Base-by-base conservation (phyloP, 2,888 invertebrate genomes). In the Urechis unicinctus region DNA sequence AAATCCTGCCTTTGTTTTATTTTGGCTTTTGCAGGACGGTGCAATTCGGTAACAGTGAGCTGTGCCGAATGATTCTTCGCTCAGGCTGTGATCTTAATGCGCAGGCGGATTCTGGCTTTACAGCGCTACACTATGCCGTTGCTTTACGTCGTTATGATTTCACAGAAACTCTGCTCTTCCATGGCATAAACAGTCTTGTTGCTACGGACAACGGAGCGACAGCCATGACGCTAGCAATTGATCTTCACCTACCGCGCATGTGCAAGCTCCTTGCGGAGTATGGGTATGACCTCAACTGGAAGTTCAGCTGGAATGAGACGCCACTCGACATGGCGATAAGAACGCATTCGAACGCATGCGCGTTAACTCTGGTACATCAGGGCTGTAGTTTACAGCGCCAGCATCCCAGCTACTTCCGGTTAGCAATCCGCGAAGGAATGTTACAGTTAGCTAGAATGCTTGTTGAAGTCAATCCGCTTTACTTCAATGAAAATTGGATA, bases 281-380 rank as follows among this genome's bases (percentile, higher is more conserved):
- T 58, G 74, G 73, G 1, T 73, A 73, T 51, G 66, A 68, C 53
- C 61, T 71, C 51, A 66, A 73, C 61, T 65, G 66, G 53, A 58
- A 59, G 28, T 72, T 68, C 54, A 65, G 62, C 52, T 69, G 69
- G 69, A 67, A 66, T 26, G 72, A 74, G 52, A 70, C 71, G 1
- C 72, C 73, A 0, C 59, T 74, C n/a, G 68, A 70, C 22, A 71
- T 72, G 55, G 72, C 73, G 21, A 68, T 73, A 1, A 65, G 65
- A 9, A 49, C 70, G 4, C 73, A 72, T 56, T 66, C 70, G 52
- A 67, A 70, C 50, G 63, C 67, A 50, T 70, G 69, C 60, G 73
- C 74, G 26, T 61, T 73, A 58, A 70, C 70, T 2, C 57, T 74
- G 13, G 64, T 73, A 31, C 67, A 68, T 45, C 67, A 66, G 59